Evolutionary conservation across 2,113 vertebrate genomes (phyloP), one percentile per base, ranked within the genome.

Genomic region (Nettapus auritus): DNA sequence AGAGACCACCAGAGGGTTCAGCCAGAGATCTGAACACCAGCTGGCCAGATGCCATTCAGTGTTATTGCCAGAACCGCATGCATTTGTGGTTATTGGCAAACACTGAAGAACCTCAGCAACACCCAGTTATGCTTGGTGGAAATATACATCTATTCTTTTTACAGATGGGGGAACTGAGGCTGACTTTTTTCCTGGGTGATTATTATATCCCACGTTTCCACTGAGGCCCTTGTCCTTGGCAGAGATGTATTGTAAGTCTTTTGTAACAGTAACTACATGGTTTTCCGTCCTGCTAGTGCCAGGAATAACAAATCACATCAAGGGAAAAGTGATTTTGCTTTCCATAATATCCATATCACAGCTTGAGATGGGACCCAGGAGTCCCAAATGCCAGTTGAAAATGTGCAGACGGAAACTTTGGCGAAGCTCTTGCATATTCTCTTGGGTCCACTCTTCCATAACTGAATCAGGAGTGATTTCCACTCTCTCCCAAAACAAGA

Each of bases 141-240:
- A 85, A 31, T 9, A 66, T 21, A 8, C 40, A 2, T 55, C 8
- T 77, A n/a, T 11, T 86, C 17, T 67, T 91, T 86, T 73, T 34
- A 26, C n/a, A 77, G 29, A 10, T 31, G 8, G 56, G 56, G 82
- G 96, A 95, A 91, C 71, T 88, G 93, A 95, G 90, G 76, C 60
- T 78, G 8, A 20, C 28, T 80, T 86, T 95, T 88, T 18, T 25
- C 52, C 16, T 31, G 33, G 4, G 16, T 71, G 92, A 70, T 80
- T 42, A 74, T n/a, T n/a, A 11, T 77, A 86, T 20, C 29, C 8
- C 8, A 1, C 71, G 40, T 81, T 88, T 88, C 68, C 46, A 67
- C 48, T 11, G 46, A 75, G n/a, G 16, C 18, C 0, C 0, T 53
- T 63, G 56, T 71, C 48, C 18, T 53, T 90, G 57, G 13, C 53